Percentiles rank a stretch among this genome's conserved stretches.
These are phyloP conservation scores for Nothobranchius kuhntae DNA, from an alignment of 2,113 vertebrate genomes.

Conservation along the genomic window DNA sequence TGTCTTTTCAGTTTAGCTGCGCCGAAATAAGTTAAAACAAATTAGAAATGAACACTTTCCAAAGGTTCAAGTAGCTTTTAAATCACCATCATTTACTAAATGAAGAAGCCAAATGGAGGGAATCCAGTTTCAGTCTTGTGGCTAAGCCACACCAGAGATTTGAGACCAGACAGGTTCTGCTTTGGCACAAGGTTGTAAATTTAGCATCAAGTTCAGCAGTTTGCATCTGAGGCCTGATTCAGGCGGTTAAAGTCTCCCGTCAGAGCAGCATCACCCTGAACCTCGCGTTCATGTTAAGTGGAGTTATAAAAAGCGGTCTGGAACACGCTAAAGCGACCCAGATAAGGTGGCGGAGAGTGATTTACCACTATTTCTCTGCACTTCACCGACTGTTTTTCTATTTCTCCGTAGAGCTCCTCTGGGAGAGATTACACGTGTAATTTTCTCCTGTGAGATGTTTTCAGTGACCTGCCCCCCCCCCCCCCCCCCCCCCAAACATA, in stretches of 20 bases:
- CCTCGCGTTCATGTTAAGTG: conserved; percentile 61
- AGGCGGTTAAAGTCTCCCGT: not conserved
- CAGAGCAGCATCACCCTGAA: conserved; percentile 36
- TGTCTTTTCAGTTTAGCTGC: too few species aligned
- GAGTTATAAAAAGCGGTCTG: conserved; percentile 69
- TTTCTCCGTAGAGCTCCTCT: conserved; percentile 71
- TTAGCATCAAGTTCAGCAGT: not conserved
- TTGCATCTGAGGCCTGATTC: not conserved
- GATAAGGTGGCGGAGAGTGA: conserved; percentile 76
- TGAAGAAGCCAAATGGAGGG: conserved; percentile 35
- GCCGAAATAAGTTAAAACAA: too few species aligned
- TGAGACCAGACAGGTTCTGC: not conserved
- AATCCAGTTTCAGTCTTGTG: conserved; percentile 18
- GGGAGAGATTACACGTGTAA: conserved; percentile 80
- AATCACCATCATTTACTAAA: conserved; percentile 28
- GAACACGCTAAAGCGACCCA: conserved; percentile 65
- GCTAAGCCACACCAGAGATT: not conserved
- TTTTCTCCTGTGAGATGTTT: conserved; percentile 82
- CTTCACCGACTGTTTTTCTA: conserved; percentile 78
- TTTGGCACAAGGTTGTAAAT: too few species aligned
- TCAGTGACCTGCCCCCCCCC: conserved; percentile 69
- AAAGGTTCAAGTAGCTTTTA: not conserved
- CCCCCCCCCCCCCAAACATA: conserved; percentile 62
- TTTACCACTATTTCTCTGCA: conserved; percentile 79
- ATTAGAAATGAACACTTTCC: too few species aligned